Conservation (phyloP, 1,140 invertebrate species). For the Drosophila erecta region DNA sequence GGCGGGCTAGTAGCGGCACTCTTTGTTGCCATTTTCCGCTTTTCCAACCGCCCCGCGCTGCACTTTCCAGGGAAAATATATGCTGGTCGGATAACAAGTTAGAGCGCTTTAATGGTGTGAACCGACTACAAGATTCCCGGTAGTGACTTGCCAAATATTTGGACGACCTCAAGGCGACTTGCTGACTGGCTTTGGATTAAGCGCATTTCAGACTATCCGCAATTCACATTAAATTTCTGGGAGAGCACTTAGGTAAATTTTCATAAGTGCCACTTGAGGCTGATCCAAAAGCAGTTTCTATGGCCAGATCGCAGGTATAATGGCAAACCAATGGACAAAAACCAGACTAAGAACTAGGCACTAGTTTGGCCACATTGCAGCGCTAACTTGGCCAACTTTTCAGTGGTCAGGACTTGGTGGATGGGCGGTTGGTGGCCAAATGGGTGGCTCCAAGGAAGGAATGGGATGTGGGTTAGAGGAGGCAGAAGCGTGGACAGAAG, state of each 20-base stretch:
- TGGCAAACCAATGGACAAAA: no score
- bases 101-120: slow-evolving; percentile 7
- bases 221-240: no score
- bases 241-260: no score
- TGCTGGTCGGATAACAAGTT: slow-evolving; percentile 10
- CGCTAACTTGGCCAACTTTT: slow-evolving; percentile 61
- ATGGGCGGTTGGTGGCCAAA: background rate
- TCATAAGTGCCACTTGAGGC: no score
- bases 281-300: no score
- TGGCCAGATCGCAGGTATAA: background rate
- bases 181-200: background rate
- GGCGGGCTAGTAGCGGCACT: slow-evolving; percentile 13
- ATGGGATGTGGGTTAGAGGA: slow-evolving; percentile 2
- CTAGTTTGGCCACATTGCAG: slow-evolving; percentile 53
- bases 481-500: slow-evolving; percentile 7
- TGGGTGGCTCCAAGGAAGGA: background rate
- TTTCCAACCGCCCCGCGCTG: slow-evolving; percentile 2
- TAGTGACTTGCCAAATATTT: background rate
- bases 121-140: slow-evolving; percentile 6
- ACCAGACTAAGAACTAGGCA: background rate
- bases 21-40: slow-evolving; percentile 30
- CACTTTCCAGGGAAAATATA: slow-evolving; percentile 8
- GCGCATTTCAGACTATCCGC: no score
- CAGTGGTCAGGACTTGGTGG: slow-evolving; percentile 35
- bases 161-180: background rate